phyloP scores from a whole-genome alignment of 2,113 vertebrate genomes.

The Protomyctophum bolini region DNA sequence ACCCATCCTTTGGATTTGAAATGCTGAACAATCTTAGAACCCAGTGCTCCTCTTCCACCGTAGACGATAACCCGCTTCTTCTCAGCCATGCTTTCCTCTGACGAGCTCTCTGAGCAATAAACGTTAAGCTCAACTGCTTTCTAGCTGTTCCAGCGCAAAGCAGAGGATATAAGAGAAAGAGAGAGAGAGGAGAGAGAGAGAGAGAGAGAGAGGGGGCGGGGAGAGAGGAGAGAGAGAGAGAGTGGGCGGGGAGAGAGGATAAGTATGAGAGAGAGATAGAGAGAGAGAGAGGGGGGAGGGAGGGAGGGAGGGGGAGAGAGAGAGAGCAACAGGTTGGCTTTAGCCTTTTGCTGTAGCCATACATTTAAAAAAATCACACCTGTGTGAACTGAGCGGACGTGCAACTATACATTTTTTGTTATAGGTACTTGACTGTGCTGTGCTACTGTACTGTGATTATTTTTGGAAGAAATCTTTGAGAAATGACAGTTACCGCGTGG shows the following conservation, averaged over 20 bases:
- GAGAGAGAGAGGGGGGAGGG: constrained; percentile 2
- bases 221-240: neutral
- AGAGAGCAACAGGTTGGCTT: too few species aligned
- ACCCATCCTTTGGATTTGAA: constrained; percentile 90
- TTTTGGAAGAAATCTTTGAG: too few species aligned
- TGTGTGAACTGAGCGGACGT: too few species aligned
- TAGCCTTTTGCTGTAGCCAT: too few species aligned
- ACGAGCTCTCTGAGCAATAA: neutral
- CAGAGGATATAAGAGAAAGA: constrained; percentile 1
- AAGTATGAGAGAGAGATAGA: constrained; percentile 7
- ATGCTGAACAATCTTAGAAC: constrained; percentile 84
- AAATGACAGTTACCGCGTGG: too few species aligned
- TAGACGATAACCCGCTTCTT: constrained; percentile 86
- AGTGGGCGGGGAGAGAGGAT: neutral
- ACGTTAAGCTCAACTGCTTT: neutral
- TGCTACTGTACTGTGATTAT: too few species aligned
- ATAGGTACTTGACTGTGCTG: too few species aligned
- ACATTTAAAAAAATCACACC: too few species aligned
- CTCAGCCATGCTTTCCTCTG: constrained; percentile 59
- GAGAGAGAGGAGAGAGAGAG: constrained; percentile 1
- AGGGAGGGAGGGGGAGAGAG: too few species aligned
- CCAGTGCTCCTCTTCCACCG: constrained; percentile 88
- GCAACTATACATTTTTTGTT: too few species aligned
- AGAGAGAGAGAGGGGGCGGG: constrained; percentile 1
- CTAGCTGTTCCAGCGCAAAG: neutral